phyloP scores from a whole-genome alignment of 2,113 vertebrate genomes.

The rabbit (Oryctolagus cuniculus) region DNA sequence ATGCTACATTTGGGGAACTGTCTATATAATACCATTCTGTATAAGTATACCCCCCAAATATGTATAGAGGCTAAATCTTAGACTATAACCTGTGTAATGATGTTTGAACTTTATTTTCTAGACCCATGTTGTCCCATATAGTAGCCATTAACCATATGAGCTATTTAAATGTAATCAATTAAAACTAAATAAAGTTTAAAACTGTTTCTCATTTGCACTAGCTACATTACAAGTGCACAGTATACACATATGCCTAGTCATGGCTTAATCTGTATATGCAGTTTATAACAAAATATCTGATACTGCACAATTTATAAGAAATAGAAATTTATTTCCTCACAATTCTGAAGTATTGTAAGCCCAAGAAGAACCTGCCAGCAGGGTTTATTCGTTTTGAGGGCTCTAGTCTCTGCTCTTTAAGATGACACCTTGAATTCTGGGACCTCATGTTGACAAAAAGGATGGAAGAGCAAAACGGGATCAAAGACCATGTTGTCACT shows the following conservation, averaged over 20 bases:
- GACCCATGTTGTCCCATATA: neutral
- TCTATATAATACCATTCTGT: neutral
- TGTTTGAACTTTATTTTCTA: constrained; percentile 26
- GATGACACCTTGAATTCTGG: neutral
- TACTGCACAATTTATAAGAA: neutral
- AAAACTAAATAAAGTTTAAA: constrained; percentile 48
- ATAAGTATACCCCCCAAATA: neutral
- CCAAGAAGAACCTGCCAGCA: neutral
- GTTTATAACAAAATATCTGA: neutral
- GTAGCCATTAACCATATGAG: neutral
- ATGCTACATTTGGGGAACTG: neutral
- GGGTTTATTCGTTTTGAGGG: neutral
- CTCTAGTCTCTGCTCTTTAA: neutral
- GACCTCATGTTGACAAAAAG: neutral
- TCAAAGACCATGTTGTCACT: neutral
- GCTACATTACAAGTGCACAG: constrained; percentile 5
- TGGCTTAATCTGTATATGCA: neutral
- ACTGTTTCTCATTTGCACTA: constrained; percentile 12
- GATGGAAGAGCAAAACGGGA: neutral
- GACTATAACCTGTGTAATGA: neutral
- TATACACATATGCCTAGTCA: neutral
- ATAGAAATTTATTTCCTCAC: neutral
- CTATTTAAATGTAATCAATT: constrained; percentile 36
- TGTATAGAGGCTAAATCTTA: neutral
- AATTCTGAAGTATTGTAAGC: neutral